Evolutionary conservation across 2,113 vertebrate species (phyloP), one percentile per base, ranked within the genome.

Genomic region (Phalacrocorax carbo): DNA sequence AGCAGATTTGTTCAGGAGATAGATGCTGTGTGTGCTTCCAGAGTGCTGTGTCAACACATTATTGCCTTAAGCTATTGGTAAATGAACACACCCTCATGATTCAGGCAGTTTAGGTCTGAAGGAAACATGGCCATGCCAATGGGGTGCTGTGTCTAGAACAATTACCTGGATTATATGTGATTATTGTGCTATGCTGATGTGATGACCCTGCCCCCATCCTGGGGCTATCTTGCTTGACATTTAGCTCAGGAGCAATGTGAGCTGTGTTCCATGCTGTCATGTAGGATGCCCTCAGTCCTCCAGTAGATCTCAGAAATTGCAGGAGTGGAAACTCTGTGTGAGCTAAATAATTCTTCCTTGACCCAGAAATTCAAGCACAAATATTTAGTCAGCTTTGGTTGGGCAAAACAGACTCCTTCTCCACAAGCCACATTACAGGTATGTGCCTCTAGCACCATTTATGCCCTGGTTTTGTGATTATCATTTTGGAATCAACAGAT

Each of bases 1-100:
- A 48, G 26, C 3, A 1, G 11, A 82, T 58, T 77, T 0, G 0
- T 42, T 82, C n/a, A 68, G 32, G 54, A 79, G 18, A 16, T 6
- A 65, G 65, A 78, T 72, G 30, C 36, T 65, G 15, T 54, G 11
- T 29, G 20, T 34, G 32, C 22, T 79, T 91, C 48, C 48, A 62
- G 30, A 69, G 40, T 55, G 20, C 42, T 62, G 6, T 42, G 30
- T 79, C 66, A 68, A 71, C 46, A 60, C 11, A 20, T 54, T 65
- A 58, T n/a, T 54, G 34, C 36, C 38, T 82, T 38, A 60, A 7
- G 32, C 20, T 88, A 13, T 46, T 88, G 42, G 40, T 57, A 46
- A 73, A 57, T 23, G n/a, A 62, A 57, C 60, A 73, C 40, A 78
- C 8, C 17, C 1, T 1, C 13, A 21, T 15, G 18, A 65, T 42